These are phyloP conservation scores for Diabrotica undecimpunctata DNA, from an alignment of 1,140 invertebrate genomes.

Conservation along the genomic window DNA sequence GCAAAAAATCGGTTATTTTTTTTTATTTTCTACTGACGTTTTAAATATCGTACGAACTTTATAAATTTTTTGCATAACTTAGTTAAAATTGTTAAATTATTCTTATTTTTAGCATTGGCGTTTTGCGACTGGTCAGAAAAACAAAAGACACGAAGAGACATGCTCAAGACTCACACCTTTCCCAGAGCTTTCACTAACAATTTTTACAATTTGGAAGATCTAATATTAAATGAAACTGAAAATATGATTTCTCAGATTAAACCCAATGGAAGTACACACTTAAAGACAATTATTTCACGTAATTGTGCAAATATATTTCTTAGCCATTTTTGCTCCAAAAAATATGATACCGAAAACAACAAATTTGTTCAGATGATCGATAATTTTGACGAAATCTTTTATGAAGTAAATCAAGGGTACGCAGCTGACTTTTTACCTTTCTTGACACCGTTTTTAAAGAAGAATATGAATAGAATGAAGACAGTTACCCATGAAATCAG, in stretches of 20 bases:
- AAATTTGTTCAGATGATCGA: conserved; percentile 60
- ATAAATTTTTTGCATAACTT: too few relatives aligned
- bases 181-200: conserved; percentile 66
- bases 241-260: conserved; percentile 34
- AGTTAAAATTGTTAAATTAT: too few relatives aligned
- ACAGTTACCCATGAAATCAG: conserved; percentile 65
- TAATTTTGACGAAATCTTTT: conserved; percentile 82
- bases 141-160: conserved; percentile 72
- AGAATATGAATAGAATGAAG: conserved; percentile 62
- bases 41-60: too few relatives aligned
- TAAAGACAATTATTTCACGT: conserved; percentile 63
- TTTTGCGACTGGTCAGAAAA: conserved; percentile 81
- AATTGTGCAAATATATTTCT: conserved; percentile 77
- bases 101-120: conserved; percentile 64
- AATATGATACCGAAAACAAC: conserved; percentile 61
- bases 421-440: conserved; percentile 82
- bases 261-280: conserved; percentile 42
- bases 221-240: conserved; percentile 53
- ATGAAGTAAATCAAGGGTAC: conserved; percentile 85
- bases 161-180: conserved; percentile 70
- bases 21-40: too few relatives aligned
- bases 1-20: too few relatives aligned
- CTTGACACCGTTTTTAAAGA: conserved; percentile 66
- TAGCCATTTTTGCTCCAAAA: conserved; percentile 73
- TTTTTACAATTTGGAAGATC: conserved; percentile 60